A percentile compares a stretch with the other conserved stretches of the same genome.
Evolutionary conservation across 2,888 invertebrate species (phyloP).

Genomic region (Pyrrhia umbra): DNA sequence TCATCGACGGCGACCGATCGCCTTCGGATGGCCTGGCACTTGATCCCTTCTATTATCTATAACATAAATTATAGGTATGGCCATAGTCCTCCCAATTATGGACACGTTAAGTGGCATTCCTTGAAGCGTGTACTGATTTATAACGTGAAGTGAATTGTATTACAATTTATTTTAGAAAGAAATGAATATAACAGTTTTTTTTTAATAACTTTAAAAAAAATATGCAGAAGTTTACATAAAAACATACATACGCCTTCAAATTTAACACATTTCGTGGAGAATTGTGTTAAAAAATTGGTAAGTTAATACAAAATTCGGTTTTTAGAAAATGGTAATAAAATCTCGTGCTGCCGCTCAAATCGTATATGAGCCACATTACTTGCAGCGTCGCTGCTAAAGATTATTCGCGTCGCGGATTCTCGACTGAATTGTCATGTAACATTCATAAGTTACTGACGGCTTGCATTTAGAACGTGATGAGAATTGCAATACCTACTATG

Average conservation of each 20-base stretch:
- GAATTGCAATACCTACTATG: conserved; percentile 50
- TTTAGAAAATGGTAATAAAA: conserved; percentile 34
- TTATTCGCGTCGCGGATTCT: conserved; percentile 56
- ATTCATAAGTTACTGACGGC: conserved; percentile 63
- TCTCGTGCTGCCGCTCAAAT: conserved; percentile 16
- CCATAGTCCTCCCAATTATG: conserved; percentile 16
- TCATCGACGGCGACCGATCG: conserved; percentile 47
- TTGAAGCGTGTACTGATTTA: conserved; percentile 47
- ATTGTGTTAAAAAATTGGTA: no score
- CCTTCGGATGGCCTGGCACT: conserved; percentile 25
- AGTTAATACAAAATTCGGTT: background rate
- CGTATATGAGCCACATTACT: conserved; percentile 34
- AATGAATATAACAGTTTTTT: no score
- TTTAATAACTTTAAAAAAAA: no score
- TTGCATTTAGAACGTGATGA: conserved; percentile 60
- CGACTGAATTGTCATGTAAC: conserved; percentile 60
- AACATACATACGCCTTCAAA: no score
- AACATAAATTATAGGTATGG: conserved; percentile 34
- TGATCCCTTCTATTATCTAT: conserved; percentile 54
- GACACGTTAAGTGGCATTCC: conserved; percentile 19
- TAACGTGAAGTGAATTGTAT: conserved; percentile 32
- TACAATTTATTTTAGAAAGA: no score
- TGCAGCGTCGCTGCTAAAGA: conserved; percentile 41
- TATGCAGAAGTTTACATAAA: no score
- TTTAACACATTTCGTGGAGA: no score